These are phyloP conservation scores for Trematomus bernacchii DNA, from an alignment of 2,797 vertebrate genomes.

Conservation along the genomic window DNA sequence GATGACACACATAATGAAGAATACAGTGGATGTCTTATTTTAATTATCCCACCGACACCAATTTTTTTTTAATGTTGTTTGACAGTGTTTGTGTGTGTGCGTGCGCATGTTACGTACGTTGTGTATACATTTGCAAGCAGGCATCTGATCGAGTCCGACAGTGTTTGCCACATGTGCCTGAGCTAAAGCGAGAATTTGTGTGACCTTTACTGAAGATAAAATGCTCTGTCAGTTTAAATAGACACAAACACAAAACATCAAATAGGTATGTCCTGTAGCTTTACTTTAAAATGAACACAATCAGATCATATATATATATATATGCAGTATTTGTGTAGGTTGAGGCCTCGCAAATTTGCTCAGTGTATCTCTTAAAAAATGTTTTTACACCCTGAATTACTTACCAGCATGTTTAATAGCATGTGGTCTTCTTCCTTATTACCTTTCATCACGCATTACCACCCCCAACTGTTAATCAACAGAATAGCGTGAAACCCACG, in stretches of 20 bases:
- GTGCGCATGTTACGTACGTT: constrained; percentile 24
- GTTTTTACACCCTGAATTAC: not conserved
- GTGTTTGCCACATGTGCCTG: constrained; percentile 54
- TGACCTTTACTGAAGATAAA: constrained; percentile 52
- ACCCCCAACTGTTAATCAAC: not conserved
- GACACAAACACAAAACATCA: not conserved
- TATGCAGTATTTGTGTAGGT: not conserved
- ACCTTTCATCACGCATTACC: not conserved
- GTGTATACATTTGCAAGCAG: constrained; percentile 42
- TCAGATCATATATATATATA: not conserved
- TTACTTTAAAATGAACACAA: not conserved
- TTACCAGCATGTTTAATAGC: not conserved
- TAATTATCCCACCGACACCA: constrained; percentile 74
- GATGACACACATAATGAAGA: constrained; percentile 81
- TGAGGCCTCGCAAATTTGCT: not conserved
- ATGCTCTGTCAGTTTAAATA: constrained; percentile 20
- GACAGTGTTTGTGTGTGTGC: constrained; percentile 58
- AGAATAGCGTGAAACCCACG: not conserved
- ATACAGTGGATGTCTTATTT: constrained; percentile 77
- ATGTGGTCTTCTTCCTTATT: not conserved
- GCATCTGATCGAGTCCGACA: constrained; percentile 51
- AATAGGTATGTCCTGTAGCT: not conserved
- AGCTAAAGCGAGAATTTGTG: constrained; percentile 40
- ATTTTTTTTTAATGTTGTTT: constrained; percentile 75
- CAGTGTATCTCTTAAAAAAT: not conserved